Evolutionary conservation across 2,888 invertebrate species (phyloP), one percentile per base, ranked within the genome.

Genomic region (Agrotis ipsilon): DNA sequence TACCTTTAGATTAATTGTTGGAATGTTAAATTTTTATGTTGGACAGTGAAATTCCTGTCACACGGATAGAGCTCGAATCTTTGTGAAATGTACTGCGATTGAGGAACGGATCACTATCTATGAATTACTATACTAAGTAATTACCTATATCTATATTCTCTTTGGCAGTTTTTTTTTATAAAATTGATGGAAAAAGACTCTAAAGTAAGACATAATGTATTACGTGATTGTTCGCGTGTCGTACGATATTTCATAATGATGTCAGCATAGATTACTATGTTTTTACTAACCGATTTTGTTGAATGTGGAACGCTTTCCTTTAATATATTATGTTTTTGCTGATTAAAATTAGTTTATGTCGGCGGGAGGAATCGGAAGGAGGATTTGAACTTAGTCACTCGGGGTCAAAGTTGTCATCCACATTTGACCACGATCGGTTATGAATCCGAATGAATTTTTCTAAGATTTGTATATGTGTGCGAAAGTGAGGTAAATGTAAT

Each of bases 21-120:
- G 92, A 89, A 91, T 92, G 92, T 93, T 92, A 85, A 89, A 80
- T 85, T 92, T 92, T 90, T 92, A 86, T 89, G 89, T 92, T 91
- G 85, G 85, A 84, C 87, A 78, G 84, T 80, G 67, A 80, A 81
- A 83, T 85, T 87, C 80, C 86, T 88, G 85, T 85, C 85, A 39
- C 55, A 71, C 59, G 67, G 61, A 69, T 62, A 72, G 68, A 49
- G 71, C 80, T 81, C 19, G 83, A 54, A 75, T 75, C 78, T 68
- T 83, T 82, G 78, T 85, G 84, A 81, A 75, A 75, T 83, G 83
- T 80, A 69, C 65, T 71, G 69, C 76, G 75, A 80, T 74, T 68
- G 13, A 52, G 58, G 64, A 77, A 73, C 68, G 32, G 58, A 69
- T 68, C 81, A 74, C 65, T 39, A 27, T 51, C 63, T 61, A 51